A percentile compares a stretch with the other conserved stretches of the same genome.
phyloP scores from a whole-genome alignment of 2,888 invertebrate species.

The Chymomyza amoena region DNA sequence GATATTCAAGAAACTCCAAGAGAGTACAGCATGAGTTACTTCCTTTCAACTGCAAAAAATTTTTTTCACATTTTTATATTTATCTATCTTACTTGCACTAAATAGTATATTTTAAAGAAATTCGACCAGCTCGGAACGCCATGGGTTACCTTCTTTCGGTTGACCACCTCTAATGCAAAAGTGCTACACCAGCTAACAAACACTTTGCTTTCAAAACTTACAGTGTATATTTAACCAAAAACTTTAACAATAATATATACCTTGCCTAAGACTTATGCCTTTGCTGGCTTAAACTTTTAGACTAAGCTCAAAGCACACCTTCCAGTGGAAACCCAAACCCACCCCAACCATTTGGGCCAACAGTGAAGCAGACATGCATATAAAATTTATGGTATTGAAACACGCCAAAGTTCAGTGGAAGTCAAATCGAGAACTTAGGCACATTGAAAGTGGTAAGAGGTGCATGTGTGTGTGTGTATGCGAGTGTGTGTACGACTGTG shows the following conservation, averaged over 20 bases:
- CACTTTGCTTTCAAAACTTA: background rate
- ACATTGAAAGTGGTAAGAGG: constrained; percentile 53
- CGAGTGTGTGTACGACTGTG: constrained; percentile 17
- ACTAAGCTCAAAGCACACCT: background rate
- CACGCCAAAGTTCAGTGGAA: constrained; percentile 70
- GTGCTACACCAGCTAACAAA: background rate
- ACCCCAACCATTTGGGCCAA: background rate
- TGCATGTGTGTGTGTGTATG: background rate
- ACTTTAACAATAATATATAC: constrained; percentile 56
- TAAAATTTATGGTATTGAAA: constrained; percentile 71
- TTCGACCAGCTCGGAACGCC: too few species aligned
- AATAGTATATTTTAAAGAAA: too few species aligned
- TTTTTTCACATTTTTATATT: too few species aligned
- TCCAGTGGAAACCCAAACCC: background rate
- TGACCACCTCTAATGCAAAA: background rate
- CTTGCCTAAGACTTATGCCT: background rate
- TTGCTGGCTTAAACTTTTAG: background rate
- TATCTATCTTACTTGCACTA: too few species aligned
- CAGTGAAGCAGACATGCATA: constrained; percentile 53
- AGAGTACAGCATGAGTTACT: too few species aligned
- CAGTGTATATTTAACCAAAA: constrained; percentile 15
- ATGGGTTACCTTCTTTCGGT: too few species aligned
- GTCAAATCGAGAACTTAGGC: constrained; percentile 69
- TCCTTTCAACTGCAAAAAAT: too few species aligned
- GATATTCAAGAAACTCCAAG: too few species aligned